Evolutionary conservation across 2,113 vertebrate species (phyloP).

Genomic region (Mobula birostris): DNA sequence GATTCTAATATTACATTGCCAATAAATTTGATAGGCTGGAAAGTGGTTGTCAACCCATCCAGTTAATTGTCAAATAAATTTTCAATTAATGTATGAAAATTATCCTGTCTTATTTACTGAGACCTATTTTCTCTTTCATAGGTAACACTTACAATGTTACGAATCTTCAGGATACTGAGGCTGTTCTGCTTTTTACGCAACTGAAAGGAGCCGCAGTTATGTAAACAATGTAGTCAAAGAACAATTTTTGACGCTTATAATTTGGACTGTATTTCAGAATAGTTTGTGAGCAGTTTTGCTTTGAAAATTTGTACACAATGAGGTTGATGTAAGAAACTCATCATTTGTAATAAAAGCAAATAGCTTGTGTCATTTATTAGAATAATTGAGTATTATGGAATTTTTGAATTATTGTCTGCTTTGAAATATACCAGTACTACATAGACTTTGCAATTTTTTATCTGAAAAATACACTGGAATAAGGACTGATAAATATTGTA

Average conservation of each 20-base stretch:
- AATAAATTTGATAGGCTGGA: not conserved
- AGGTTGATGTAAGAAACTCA: not conserved
- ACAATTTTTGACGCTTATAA: not conserved
- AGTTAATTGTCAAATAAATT: not conserved
- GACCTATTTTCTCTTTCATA: constrained; percentile 48
- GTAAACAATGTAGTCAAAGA: constrained; percentile 25
- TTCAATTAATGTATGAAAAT: not conserved
- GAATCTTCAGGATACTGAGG: constrained; percentile 58
- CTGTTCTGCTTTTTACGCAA: constrained; percentile 62
- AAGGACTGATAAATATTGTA: not conserved
- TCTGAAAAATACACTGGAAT: not conserved
- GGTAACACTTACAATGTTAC: constrained; percentile 63
- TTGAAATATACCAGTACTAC: not conserved
- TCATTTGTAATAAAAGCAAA: not conserved
- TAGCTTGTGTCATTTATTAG: not conserved
- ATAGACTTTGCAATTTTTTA: not conserved
- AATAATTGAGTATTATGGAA: constrained; percentile 10
- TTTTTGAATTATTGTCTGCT: not conserved
- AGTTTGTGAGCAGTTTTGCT: not conserved
- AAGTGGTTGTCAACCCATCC: not conserved
- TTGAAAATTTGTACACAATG: not conserved
- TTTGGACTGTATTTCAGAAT: not conserved
- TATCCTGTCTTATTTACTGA: not conserved
- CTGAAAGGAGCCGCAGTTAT: constrained; percentile 52
- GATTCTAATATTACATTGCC: not conserved